Evolutionary conservation across 2,797 vertebrate genomes (phyloP), one percentile per base, ranked within the genome.

Genomic region (Oreochromis mossambicus): DNA sequence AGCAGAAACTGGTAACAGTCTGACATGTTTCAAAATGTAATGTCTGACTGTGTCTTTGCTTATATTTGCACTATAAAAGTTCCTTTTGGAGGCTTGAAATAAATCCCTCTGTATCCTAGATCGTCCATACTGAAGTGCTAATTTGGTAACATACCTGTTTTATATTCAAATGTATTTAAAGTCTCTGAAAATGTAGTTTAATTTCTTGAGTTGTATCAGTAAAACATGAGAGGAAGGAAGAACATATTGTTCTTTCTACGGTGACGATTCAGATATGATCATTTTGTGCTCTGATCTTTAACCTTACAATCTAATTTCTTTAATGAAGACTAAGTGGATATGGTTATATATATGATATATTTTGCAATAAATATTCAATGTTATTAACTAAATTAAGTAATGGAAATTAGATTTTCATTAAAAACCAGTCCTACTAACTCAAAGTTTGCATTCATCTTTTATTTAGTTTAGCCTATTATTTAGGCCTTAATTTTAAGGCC

Each of bases 101-200:
- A 36, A 63, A 2, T 32, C 15, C 24, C 24, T 29, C 43, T 19
- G 4, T 48, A 73, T 32, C 6, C 24, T 46, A 73, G 43, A 48
- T 48, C 24, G 17, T 0, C 14, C 41, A 73, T n/a, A 46, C 14
- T 1, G 0, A 73, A 73, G 24, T 1, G 0, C 43, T 73, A 32
- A 73, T 29, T 17, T 19, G 41, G 4, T 48, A 29, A 29, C 15
- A 19, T 3, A 73, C 9, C 43, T 19, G 24, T 73, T 48, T 48
- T 29, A 29, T 29, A 70, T 46, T 48, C 68, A 73, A 73, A 73
- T 73, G 68, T 73, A 48, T 46, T 70, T 17, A 46, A 46, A 46
- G 43, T 19, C 68, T 48, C 24, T 19, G 8, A 12, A 70, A 48
- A 29, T 43, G 38, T 29, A 0, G 4, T 29, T 73, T 19, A 24